Evolutionary conservation across 2,888 invertebrate species (phyloP).

Genomic region (Barypeithes pellucidus): DNA sequence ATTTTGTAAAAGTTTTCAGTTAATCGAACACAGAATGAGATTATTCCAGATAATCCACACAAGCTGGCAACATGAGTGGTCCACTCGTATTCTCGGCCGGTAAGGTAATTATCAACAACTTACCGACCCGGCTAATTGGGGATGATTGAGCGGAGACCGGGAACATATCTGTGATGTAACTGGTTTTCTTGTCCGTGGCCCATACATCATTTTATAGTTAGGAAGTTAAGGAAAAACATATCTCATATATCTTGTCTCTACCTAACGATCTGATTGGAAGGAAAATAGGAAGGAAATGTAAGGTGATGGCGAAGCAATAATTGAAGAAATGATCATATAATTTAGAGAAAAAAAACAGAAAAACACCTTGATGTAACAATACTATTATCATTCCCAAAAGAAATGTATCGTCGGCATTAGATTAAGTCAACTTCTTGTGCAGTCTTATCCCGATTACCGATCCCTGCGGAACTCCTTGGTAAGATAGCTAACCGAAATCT

Average conservation of each 20-base stretch:
- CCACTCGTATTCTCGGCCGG: slow-evolving; percentile 58
- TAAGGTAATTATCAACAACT: slow-evolving; percentile 69
- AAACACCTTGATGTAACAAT: no score
- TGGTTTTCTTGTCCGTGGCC: slow-evolving; percentile 44
- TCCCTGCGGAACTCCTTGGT: no score
- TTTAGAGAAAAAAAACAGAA: no score
- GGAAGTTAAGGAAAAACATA: slow-evolving; percentile 39
- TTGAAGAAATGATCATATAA: no score
- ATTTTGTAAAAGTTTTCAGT: no score
- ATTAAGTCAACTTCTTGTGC: no score
- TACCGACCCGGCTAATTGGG: slow-evolving; percentile 67
- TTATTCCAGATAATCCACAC: slow-evolving; percentile 1
- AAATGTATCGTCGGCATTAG: no score
- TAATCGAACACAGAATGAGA: no score
- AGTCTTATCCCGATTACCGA: no score
- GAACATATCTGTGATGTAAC: slow-evolving; percentile 50
- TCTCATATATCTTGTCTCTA: slow-evolving; percentile 17
- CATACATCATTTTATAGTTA: slow-evolving; percentile 51
- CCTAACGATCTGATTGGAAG: neutral
- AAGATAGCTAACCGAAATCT: no score
- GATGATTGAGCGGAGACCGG: slow-evolving; percentile 68
- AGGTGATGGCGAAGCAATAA: neutral
- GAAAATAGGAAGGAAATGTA: neutral
- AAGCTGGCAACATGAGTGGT: slow-evolving; percentile 39
- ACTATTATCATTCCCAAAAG: no score